These are phyloP conservation scores for Leptopterna dolabrata DNA, from an alignment of 2,888 invertebrate genomes.

Conservation along the genomic window DNA sequence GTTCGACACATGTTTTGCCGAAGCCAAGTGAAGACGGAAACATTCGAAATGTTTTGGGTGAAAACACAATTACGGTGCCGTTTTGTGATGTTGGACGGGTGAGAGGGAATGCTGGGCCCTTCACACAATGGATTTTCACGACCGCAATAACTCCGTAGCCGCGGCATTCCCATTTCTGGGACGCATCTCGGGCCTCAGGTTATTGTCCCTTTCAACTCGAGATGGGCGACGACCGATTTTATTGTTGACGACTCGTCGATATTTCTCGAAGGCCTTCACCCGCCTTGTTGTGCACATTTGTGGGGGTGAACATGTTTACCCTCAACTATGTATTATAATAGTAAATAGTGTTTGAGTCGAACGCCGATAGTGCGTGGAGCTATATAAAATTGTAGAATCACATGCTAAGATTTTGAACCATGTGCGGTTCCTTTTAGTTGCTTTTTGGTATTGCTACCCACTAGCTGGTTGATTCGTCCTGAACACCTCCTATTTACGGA, in stretches of 20 bases:
- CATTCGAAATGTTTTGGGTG: neutral
- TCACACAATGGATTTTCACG: slow-evolving; percentile 8
- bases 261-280: neutral
- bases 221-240: neutral
- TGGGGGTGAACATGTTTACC: too few species aligned
- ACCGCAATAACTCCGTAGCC: neutral
- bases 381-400: too few species aligned
- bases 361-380: too few species aligned
- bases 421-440: too few species aligned
- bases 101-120: neutral
- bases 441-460: too few species aligned
- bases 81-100: neutral
- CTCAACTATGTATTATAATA: too few species aligned
- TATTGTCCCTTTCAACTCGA: neutral
- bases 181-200: neutral
- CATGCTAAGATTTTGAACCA: too few species aligned
- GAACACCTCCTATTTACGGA: too few species aligned
- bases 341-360: too few species aligned
- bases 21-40: neutral
- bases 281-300: too few species aligned
- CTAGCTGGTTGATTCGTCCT: too few species aligned
- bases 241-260: neutral
- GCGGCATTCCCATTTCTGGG: neutral
- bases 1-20: too few species aligned
- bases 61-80: neutral